These are phyloP conservation scores for Triops cancriformis DNA, from an alignment of 1,140 invertebrate genomes.

Conservation along the genomic window DNA sequence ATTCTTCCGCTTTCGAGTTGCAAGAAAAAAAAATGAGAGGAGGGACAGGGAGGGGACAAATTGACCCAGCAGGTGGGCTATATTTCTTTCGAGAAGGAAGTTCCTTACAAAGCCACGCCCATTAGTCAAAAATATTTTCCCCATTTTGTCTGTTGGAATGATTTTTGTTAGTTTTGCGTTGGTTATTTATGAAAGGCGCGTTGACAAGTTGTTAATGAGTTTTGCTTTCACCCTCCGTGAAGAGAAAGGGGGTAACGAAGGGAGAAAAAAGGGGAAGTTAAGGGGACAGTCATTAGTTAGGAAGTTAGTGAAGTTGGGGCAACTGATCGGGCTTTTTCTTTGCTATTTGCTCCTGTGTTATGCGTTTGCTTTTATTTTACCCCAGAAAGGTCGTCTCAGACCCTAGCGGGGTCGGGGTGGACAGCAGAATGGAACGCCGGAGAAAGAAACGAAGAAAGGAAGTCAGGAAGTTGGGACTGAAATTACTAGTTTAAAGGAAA, in stretches of 20 bases:
- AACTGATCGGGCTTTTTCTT: neutral
- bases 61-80: conserved; percentile 3
- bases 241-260: neutral
- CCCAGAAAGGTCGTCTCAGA: too few species aligned
- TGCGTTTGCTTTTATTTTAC: neutral
- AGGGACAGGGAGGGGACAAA: neutral
- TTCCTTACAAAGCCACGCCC: neutral
- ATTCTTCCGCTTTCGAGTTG: neutral
- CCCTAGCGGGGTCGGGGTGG: too few species aligned
- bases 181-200: neutral
- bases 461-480: neutral
- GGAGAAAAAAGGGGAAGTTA: neutral
- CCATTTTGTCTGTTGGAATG: neutral
- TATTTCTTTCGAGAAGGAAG: neutral
- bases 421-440: too few species aligned
- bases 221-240: neutral
- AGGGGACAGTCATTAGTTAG: too few species aligned
- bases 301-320: neutral
- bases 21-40: neutral
- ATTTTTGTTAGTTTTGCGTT: neutral
- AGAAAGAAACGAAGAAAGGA: too few species aligned
- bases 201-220: conserved; percentile 10
- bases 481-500: neutral
- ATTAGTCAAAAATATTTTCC: neutral
- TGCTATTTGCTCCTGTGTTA: neutral